Conservation (phyloP, 2,888 invertebrate genomes). For the Elgonia sp. region DNA sequence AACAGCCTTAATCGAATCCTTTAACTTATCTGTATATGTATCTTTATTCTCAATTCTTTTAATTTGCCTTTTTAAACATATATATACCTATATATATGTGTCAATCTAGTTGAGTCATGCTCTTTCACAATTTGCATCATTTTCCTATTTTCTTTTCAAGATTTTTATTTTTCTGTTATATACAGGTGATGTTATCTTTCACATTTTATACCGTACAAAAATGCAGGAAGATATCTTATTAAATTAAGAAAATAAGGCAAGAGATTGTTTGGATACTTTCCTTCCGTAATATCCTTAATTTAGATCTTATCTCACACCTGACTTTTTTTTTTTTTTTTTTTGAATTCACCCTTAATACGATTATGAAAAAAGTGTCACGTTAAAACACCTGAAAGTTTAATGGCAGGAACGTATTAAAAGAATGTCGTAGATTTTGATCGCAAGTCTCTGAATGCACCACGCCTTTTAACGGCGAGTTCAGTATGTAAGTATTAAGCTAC, state of each 20-base stretch:
- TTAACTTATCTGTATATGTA: no score
- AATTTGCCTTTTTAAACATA: no score
- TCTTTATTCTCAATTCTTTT: no score
- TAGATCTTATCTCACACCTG: slow-evolving; percentile 18
- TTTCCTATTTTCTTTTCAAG: no score
- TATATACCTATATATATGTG: no score
- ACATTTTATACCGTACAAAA: no score
- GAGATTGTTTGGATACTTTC: neutral
- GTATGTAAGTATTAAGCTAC: slow-evolving; percentile 62
- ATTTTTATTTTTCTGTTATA: no score
- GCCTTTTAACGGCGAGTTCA: slow-evolving; percentile 51
- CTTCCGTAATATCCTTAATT: neutral
- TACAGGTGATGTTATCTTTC: no score
- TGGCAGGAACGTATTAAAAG: slow-evolving; percentile 27
- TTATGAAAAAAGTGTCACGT: slow-evolving; percentile 55
- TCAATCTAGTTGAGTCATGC: no score
- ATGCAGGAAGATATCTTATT: no score
- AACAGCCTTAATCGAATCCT: neutral
- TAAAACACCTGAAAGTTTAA: slow-evolving; percentile 41
- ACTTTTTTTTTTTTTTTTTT: no score
- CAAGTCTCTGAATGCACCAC: neutral
- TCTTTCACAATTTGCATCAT: no score
- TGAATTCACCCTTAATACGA: slow-evolving; percentile 56
- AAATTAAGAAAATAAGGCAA: neutral
- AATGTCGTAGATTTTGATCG: slow-evolving; percentile 61